Evolutionary conservation across 2,113 vertebrate genomes (phyloP), one percentile per base, ranked within the genome.

Genomic region (Anguilla rostrata): DNA sequence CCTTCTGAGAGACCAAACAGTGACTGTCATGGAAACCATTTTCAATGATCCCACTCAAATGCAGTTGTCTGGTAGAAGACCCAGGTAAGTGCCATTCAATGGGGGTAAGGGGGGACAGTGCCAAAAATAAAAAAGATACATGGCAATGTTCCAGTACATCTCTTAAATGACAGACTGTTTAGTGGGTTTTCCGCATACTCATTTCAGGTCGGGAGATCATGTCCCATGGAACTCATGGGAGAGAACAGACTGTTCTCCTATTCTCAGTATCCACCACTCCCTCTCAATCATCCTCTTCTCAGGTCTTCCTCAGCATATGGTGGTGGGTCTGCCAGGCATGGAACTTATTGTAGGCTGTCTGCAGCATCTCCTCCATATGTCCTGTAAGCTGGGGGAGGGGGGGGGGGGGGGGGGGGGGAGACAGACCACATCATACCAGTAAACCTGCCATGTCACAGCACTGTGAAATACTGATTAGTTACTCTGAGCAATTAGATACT

Each of bases 311-410:
- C 94, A 97, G 93, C 96, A 99, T 97, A 86, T 98, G 96, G 86
- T 98, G 96, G 14, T 98, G 96, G 7, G 97, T 99, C 93, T 99
- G 98, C 98, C 98, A 99, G 0, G 95, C 93, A 66, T 99, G 97
- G 90, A 98, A 98, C 94, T 99, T 99, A 93, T 94, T 97, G 93
- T 99, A 99, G 82, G 98, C 98, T 0, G 96, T 96, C 94, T 99
- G 98, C 60, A 99, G 89, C 98, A 99, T 99, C 91, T 99, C 97
- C 93, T 99, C 98, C 95, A 99, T 96, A 93, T 99, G 98, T 88
- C 95, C 96, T 46, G 97, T 92, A 90, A 99, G 92, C 98, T 99
- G 96, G 83, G 92, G 43, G 43, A 43, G 43, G 8, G 4, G 43
- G 43, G 43, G 43, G 43, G 43, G 43, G 43, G 43, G 43, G 34